A percentile compares a stretch with the other conserved stretches of the same genome.
These are phyloP conservation scores for Poliocrania exsul DNA, from an alignment of 2,797 vertebrate species.

Conservation along the genomic window DNA sequence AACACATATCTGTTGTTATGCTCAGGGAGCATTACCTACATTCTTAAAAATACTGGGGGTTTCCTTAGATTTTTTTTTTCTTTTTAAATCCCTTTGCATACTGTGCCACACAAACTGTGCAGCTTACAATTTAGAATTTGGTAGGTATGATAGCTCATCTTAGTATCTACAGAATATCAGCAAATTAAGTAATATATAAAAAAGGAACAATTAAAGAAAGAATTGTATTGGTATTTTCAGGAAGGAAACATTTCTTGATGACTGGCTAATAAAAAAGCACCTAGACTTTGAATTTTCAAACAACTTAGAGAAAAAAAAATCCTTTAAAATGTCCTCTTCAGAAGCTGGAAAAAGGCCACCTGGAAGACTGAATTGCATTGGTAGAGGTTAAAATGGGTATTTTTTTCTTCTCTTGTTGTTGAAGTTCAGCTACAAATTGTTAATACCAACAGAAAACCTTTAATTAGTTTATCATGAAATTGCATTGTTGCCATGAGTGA, in stretches of 20 bases:
- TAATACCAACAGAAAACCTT: not conserved
- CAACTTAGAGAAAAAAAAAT: not conserved
- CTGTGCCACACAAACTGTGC: not conserved
- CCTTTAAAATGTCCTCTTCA: not conserved
- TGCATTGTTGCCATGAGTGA: not conserved
- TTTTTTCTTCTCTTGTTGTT: not conserved
- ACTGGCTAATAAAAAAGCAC: accelerated
- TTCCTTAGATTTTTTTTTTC: not conserved
- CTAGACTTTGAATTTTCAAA: not conserved
- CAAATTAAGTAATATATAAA: not conserved
- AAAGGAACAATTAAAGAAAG: not conserved
- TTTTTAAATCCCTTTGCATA: not conserved
- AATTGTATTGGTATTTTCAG: not conserved
- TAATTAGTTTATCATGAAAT: not conserved
- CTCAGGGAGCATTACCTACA: not conserved
- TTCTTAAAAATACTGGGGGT: accelerated
- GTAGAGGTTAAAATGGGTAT: not conserved
- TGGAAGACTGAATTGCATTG: not conserved
- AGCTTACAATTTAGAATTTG: not conserved
- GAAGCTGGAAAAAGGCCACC: not conserved
- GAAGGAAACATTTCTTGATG: not conserved
- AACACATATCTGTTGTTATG: not conserved
- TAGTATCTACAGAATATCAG: not conserved
- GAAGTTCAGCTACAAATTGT: not conserved
- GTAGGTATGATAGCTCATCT: not conserved